A percentile compares a stretch with the other conserved stretches of the same genome.
phyloP scores from a whole-genome alignment of 2,797 vertebrate genomes.

The Lemur catta region DNA sequence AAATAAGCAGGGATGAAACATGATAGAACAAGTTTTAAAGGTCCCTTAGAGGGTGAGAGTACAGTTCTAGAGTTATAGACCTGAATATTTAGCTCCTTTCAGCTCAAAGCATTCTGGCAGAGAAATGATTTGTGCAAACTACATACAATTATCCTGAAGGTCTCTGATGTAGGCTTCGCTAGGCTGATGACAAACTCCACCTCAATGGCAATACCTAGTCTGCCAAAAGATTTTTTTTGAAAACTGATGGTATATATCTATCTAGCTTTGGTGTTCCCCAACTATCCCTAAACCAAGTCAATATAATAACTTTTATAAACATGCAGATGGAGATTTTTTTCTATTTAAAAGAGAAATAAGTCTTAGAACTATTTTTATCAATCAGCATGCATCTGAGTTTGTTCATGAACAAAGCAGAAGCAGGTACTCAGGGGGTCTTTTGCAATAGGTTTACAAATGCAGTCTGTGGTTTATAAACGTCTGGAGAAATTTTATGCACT shows the following conservation, averaged over 20 bases:
- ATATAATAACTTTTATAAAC: not conserved
- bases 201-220: not conserved
- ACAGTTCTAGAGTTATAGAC: not conserved
- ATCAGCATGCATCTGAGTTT: not conserved
- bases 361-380: slow-evolving; percentile 8
- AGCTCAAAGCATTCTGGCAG: slow-evolving; percentile 20
- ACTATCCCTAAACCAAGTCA: not conserved
- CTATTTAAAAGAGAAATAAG: not conserved
- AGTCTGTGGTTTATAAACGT: not conserved
- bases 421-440: not conserved
- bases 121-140: slow-evolving; percentile 56
- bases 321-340: not conserved
- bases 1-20: not conserved
- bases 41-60: not conserved
- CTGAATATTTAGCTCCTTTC: slow-evolving; percentile 29
- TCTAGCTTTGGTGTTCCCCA: not conserved
- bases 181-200: slow-evolving; percentile 14
- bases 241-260: slow-evolving; percentile 17
- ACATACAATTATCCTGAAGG: slow-evolving; percentile 26
- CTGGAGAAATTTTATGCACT: not conserved
- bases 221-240: not conserved
- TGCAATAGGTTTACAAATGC: not conserved
- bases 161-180: not conserved
- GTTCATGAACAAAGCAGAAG: not conserved
- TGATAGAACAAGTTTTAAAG: slow-evolving; percentile 28